Conservation (phyloP, 1,140 invertebrate genomes). For the Papilio dardanus region DNA sequence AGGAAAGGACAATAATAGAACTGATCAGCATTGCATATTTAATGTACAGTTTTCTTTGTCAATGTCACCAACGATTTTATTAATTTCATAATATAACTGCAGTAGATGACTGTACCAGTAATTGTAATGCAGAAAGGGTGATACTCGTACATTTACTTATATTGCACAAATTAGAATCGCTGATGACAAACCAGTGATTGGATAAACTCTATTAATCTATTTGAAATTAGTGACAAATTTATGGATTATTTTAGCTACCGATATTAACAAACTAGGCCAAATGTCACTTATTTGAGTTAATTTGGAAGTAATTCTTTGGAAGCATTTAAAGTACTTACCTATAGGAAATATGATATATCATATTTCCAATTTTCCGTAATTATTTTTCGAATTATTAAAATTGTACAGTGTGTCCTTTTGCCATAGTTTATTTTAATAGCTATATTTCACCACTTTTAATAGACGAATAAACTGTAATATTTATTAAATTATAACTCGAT, state of each 20-base stretch:
- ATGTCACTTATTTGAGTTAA: neutral
- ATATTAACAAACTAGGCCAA: neutral
- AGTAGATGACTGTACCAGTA: neutral
- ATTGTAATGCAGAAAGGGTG: neutral
- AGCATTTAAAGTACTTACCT: too few species aligned
- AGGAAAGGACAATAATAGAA: neutral
- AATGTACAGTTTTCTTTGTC: neutral
- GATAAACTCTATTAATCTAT: neutral
- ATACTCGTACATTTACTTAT: neutral
- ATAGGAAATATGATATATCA: too few species aligned
- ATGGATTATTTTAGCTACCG: neutral
- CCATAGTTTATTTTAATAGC: too few species aligned
- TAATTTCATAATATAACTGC: conserved; percentile 4
- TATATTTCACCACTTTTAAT: neutral
- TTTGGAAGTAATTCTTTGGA: too few species aligned
- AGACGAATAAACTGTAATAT: neutral
- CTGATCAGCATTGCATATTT: neutral
- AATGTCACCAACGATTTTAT: neutral
- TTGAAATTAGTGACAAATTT: neutral
- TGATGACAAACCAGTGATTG: neutral
- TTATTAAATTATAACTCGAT: neutral
- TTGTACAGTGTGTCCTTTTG: too few species aligned
- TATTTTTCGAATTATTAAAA: too few species aligned
- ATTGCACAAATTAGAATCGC: neutral
- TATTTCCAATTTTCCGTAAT: too few species aligned